phyloP scores from a whole-genome alignment of 92 coral and sea anemone genomes.

The Porites evermanni region DNA sequence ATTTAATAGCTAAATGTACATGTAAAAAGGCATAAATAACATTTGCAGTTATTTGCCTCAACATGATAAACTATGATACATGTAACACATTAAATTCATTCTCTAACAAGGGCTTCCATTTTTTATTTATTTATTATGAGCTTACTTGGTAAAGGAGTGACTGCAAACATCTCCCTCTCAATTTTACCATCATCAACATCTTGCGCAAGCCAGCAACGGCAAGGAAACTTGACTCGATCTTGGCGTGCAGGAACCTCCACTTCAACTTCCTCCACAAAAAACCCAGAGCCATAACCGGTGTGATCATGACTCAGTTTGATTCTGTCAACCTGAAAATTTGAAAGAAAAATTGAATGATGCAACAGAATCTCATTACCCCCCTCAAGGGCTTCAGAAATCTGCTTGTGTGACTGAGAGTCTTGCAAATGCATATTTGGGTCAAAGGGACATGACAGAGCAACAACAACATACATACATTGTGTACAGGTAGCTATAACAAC shows the following conservation, averaged over 20 bases:
- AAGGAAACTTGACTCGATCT: slow-evolving; percentile 96
- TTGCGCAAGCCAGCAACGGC: slow-evolving; percentile 98
- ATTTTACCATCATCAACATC: slow-evolving; percentile 97
- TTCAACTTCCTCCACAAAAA: slow-evolving; percentile 98
- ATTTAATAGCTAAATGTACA: too few species aligned
- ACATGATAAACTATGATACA: too few species aligned
- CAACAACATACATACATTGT: too few species aligned
- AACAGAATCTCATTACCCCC: too few species aligned
- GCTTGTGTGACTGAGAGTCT: too few species aligned
- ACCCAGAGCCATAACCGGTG: slow-evolving; percentile 98
- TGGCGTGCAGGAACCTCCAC: slow-evolving; percentile 96
- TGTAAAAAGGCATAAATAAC: neutral
- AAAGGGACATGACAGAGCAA: too few species aligned
- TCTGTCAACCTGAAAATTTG: slow-evolving; percentile 83
- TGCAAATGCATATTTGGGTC: too few species aligned
- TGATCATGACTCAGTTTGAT: slow-evolving; percentile 99
- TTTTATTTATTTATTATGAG: neutral
- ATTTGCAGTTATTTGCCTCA: neutral
- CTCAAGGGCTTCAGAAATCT: too few species aligned
- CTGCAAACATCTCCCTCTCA: slow-evolving; percentile 95
- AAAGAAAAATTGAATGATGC: too few species aligned
- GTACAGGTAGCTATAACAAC: too few species aligned
- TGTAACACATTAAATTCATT: neutral
- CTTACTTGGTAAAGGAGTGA: slow-evolving; percentile 94
- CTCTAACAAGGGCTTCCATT: neutral